Evolutionary conservation across 2,113 vertebrate genomes (phyloP).

Genomic region (Tachycineta bicolor): DNA sequence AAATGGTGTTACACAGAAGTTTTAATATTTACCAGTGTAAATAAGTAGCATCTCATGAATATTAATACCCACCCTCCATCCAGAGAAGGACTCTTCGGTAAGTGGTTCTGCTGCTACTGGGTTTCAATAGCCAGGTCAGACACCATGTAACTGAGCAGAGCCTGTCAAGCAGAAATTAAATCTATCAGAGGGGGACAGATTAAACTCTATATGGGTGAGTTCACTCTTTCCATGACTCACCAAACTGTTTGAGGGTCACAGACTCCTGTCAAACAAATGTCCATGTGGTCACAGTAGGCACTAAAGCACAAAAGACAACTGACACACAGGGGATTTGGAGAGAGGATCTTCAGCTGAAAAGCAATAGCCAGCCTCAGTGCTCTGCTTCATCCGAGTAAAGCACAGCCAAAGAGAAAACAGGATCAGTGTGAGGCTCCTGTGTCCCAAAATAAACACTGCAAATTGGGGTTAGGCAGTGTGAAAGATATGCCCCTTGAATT

Average conservation of each 20-base stretch:
- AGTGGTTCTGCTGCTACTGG: constrained; percentile 42
- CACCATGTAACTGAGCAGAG: constrained; percentile 49
- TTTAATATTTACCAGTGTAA: constrained; percentile 29
- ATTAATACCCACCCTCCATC: background rate
- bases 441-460: background rate
- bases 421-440: background rate
- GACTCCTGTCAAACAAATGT: constrained; percentile 59
- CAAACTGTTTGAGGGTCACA: constrained; percentile 60
- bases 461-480: background rate
- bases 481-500: background rate
- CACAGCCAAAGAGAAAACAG: background rate
- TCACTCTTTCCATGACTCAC: constrained; percentile 69
- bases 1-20: background rate
- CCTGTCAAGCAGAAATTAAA: constrained; percentile 58
- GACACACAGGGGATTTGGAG: constrained; percentile 25
- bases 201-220: constrained; percentile 56
- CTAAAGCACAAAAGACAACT: constrained; percentile 48
- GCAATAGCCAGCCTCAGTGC: background rate
- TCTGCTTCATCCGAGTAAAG: background rate
- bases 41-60: constrained; percentile 62
- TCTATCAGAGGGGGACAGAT: constrained; percentile 31
- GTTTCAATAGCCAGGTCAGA: constrained; percentile 64
- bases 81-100: background rate
- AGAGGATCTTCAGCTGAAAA: background rate
- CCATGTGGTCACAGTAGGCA: constrained; percentile 59